Evolutionary conservation across 2,797 vertebrate genomes (phyloP), one percentile per base, ranked within the genome.

Genomic region (Alca torda): DNA sequence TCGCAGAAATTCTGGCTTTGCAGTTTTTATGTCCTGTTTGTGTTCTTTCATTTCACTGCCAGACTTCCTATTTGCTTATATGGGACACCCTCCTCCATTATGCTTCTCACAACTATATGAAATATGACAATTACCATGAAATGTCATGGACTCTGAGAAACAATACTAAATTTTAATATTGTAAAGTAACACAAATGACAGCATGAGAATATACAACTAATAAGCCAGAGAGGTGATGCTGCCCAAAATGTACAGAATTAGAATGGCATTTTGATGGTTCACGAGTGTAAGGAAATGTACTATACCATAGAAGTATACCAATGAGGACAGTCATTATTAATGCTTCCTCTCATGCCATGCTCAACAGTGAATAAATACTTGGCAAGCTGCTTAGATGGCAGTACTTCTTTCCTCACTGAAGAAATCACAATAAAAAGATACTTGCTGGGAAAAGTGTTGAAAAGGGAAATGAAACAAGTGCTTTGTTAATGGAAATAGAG

Each of bases 1-100:
- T 88, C 57, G 9, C 43, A 89, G 53, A 88, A 64, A 79, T 85
- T 50, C 87, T 96, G 54, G 26, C 43, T 95, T 96, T 95, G 64
- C 13, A 84, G 13, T 87, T 93, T 96, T 96, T 85, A 65, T 51
- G 81, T 96, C 83, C 81, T 95, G 51, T 89, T 97, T 96, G 28
- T 56, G 50, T 95, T 96, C 59, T 77, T 79, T 90, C 23, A 26
- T 56, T 96, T 57, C 56, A 10, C 48, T 72, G 85, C 39, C 85
- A 93, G 46, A 75, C 56, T 94, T 92, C 51, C 51, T 88, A 39
- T 94, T 94, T 95, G 28, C 25, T 97, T 95, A 69, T 30, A 84
- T 24, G 65, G 73, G 85, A 81, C 35, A 68, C 19, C 11, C 5
- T 92, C 28, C 21, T 76, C 16, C 10, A 64, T 65, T 79, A 16